Evolutionary conservation across 2,797 vertebrate species (phyloP).

Genomic region (Morelia viridis): DNA sequence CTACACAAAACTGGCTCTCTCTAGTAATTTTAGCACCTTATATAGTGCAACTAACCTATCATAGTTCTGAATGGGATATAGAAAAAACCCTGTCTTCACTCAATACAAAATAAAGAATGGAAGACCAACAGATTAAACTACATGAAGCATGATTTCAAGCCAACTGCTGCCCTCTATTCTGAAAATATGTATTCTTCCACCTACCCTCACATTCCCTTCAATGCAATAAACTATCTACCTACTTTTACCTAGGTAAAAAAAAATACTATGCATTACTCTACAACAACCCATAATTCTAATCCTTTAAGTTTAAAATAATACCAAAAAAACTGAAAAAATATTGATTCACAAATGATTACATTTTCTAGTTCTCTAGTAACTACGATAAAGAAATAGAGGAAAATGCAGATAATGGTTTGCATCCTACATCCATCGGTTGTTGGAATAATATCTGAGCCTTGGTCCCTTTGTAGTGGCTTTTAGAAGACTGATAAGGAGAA

Average conservation of each 20-base stretch:
- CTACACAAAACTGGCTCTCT: background rate
- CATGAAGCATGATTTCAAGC: background rate
- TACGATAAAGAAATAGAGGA: background rate
- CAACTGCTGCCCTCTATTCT: background rate
- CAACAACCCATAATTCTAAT: background rate
- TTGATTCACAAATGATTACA: background rate
- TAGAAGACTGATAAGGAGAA: background rate
- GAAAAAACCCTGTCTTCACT: background rate
- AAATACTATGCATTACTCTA: background rate
- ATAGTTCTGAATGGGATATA: background rate
- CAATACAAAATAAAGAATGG: background rate
- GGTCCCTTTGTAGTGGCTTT: background rate
- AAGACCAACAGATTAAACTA: background rate
- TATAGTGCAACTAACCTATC: background rate
- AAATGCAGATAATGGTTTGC: background rate
- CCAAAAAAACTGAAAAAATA: background rate
- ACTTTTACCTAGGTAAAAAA: background rate
- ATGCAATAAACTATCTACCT: background rate
- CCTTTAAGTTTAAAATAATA: background rate
- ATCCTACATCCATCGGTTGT: background rate
- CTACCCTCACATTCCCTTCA: background rate
- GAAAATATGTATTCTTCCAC: background rate
- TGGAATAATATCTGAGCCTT: background rate
- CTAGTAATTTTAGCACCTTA: background rate
- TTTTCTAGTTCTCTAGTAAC: background rate